A percentile compares a stretch with the other conserved stretches of the same genome.
These are phyloP conservation scores for Brachyopa scutellaris DNA, from an alignment of 2,888 invertebrate species.

Conservation along the genomic window DNA sequence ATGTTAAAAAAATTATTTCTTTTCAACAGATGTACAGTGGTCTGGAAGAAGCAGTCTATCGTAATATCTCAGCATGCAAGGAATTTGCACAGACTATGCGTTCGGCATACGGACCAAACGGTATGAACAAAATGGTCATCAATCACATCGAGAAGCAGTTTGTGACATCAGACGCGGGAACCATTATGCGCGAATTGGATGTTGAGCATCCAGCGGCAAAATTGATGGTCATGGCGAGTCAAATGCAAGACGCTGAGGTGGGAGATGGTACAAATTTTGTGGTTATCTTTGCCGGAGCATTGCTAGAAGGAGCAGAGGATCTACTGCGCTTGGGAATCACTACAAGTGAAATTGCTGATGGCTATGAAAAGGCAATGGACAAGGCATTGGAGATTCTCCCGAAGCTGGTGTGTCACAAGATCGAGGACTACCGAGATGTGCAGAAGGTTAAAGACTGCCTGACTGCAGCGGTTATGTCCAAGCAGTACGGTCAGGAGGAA, in stretches of 20 bases:
- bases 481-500: constrained; percentile 98
- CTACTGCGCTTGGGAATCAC: constrained; percentile 96
- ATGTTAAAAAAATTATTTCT: constrained; percentile 3
- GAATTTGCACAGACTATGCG: constrained; percentile 96
- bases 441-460: constrained; percentile 89
- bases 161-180: constrained; percentile 99
- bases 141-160: constrained; percentile 99
- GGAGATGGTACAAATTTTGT: constrained; percentile 99
- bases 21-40: constrained; percentile 88
- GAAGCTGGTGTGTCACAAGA: constrained; percentile 88
- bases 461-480: constrained; percentile 95
- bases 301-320: constrained; percentile 96
- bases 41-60: constrained; percentile 97
- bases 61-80: constrained; percentile 98
- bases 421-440: constrained; percentile 86
- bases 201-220: constrained; percentile 99
- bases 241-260: constrained; percentile 99
- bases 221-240: constrained; percentile 96
- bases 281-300: constrained; percentile 95
- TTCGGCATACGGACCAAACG: constrained; percentile 98
- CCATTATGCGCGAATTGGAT: constrained; percentile 97
- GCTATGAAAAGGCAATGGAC: constrained; percentile 94
- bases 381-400: constrained; percentile 96
- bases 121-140: constrained; percentile 99
- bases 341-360: constrained; percentile 97